Evolutionary conservation across 1,140 invertebrate genomes (phyloP).

Genomic region (Bombus terrestris): DNA sequence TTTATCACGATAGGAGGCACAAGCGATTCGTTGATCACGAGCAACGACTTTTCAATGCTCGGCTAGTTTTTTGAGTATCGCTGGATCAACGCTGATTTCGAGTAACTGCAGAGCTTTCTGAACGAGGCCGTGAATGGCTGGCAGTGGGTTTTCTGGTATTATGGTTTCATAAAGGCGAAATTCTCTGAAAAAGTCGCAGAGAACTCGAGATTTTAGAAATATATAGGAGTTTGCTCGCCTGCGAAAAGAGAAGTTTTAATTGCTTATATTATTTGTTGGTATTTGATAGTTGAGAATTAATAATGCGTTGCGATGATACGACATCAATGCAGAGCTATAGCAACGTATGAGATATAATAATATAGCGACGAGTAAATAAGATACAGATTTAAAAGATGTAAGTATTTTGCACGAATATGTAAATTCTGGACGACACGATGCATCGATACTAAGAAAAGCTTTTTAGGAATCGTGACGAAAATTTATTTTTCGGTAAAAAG

Average conservation of each 20-base stretch:
- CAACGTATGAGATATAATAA: too few species aligned
- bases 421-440: too few species aligned
- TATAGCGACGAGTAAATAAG: too few species aligned
- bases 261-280: background rate
- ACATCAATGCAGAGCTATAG: too few species aligned
- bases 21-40: slow-evolving; percentile 27
- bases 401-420: too few species aligned
- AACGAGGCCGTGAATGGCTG: background rate
- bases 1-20: slow-evolving; percentile 17
- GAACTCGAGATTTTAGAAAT: background rate
- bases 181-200: too few species aligned
- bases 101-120: background rate
- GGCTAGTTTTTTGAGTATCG: background rate
- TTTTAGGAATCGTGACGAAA: too few species aligned
- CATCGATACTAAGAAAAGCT: too few species aligned
- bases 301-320: background rate
- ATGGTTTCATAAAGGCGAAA: background rate
- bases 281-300: background rate
- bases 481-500: too few species aligned
- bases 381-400: too few species aligned
- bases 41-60: background rate
- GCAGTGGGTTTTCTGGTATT: background rate
- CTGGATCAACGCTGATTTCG: background rate
- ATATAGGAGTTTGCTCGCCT: too few species aligned
- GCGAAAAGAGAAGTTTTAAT: background rate